Percentiles rank a stretch among this genome's conserved stretches.
Evolutionary conservation across 2,888 invertebrate species (phyloP).

Genomic region (Thumatha senex): DNA sequence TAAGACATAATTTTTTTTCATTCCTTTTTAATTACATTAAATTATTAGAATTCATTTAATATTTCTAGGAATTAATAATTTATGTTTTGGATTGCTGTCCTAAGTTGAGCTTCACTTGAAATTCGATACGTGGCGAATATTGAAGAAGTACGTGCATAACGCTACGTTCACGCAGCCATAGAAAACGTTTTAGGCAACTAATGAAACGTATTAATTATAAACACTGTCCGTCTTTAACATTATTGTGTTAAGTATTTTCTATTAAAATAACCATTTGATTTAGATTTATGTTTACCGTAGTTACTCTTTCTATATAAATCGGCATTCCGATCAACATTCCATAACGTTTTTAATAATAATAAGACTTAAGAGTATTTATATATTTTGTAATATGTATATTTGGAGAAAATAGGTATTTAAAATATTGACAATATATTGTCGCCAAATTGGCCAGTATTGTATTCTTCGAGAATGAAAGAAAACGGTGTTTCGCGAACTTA

Average conservation of each 20-base stretch:
- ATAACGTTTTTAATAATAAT: constrained; percentile 7
- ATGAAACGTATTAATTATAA: constrained; percentile 32
- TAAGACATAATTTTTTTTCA: too few relatives aligned
- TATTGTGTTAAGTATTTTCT: constrained; percentile 34
- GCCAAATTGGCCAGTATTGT: constrained; percentile 57
- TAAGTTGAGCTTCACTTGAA: constrained; percentile 12
- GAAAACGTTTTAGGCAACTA: constrained; percentile 32
- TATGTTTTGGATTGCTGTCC: constrained; percentile 5
- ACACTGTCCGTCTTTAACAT: constrained; percentile 42
- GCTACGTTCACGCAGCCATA: constrained; percentile 33
- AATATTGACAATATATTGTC: constrained; percentile 41
- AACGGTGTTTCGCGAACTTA: constrained; percentile 3
- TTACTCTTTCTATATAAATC: constrained; percentile 3
- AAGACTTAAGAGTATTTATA: constrained; percentile 26
- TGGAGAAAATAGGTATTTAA: constrained; percentile 16
- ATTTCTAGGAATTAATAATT: too few relatives aligned
- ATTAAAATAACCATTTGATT: constrained; percentile 35
- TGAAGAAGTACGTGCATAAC: constrained; percentile 27
- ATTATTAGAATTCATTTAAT: too few relatives aligned
- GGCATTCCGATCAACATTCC: constrained; percentile 24
- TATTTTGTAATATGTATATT: constrained; percentile 30
- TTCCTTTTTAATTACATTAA: too few relatives aligned
- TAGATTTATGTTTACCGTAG: constrained; percentile 8
- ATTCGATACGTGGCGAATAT: constrained; percentile 17
- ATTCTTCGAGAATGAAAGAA: constrained; percentile 44